A percentile compares a stretch with the other conserved stretches of the same genome.
Evolutionary conservation across 2,888 invertebrate species (phyloP).

Genomic region (Caenorhabditis zanzibari): DNA sequence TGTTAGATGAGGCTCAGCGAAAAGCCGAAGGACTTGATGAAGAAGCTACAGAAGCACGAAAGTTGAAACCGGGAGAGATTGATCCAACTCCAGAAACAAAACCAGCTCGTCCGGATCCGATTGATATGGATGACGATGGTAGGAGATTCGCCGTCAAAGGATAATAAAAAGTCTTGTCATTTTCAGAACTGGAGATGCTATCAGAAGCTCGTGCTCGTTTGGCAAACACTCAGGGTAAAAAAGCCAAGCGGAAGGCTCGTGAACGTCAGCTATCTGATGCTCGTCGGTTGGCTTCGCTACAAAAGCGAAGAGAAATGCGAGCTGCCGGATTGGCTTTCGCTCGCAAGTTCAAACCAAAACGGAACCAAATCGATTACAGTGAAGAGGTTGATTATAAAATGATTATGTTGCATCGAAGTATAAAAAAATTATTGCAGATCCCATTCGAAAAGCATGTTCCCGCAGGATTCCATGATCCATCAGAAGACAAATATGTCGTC

Average conservation of each 20-base stretch:
- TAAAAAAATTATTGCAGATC: constrained; percentile 70
- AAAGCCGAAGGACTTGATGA: constrained; percentile 94
- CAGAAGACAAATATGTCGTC: constrained; percentile 88
- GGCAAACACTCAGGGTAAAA: constrained; percentile 96
- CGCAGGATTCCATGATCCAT: constrained; percentile 94
- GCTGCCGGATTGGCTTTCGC: constrained; percentile 91
- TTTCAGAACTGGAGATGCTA: constrained; percentile 95
- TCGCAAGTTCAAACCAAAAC: constrained; percentile 81
- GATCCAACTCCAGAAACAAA: constrained; percentile 99
- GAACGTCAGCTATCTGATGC: constrained; percentile 99
- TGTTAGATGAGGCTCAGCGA: constrained; percentile 93
- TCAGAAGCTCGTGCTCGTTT: constrained; percentile 98
- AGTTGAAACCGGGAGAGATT: constrained; percentile 98
- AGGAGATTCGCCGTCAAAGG: background rate
- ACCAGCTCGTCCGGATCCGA: constrained; percentile 98
- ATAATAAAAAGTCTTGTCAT: background rate
- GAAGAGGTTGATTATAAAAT: constrained; percentile 92
- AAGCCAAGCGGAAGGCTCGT: constrained; percentile 89
- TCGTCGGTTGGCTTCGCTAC: constrained; percentile 93
- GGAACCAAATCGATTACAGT: constrained; percentile 90
- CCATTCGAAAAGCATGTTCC: constrained; percentile 89
- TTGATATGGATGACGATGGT: constrained; percentile 99
- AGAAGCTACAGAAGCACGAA: constrained; percentile 92
- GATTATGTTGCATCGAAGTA: background rate
- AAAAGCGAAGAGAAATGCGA: constrained; percentile 96